These are phyloP conservation scores for Cosmorhoe ocellata DNA, from an alignment of 2,888 invertebrate species.

Conservation along the genomic window DNA sequence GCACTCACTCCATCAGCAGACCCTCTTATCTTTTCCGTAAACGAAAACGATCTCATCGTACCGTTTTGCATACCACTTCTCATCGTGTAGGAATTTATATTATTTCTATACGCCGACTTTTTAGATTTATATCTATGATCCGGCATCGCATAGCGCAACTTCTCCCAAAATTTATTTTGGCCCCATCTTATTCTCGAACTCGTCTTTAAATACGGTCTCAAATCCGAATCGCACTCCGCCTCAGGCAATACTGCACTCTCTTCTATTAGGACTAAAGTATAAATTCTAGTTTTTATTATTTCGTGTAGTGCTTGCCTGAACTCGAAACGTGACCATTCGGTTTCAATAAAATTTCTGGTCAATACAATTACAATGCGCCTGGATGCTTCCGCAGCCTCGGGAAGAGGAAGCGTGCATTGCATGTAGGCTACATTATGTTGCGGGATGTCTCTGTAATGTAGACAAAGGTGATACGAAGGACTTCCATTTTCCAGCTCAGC, in stretches of 20 bases:
- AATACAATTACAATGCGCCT: conserved; percentile 92
- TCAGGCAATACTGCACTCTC: conserved; percentile 90
- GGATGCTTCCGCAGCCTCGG: conserved; percentile 95
- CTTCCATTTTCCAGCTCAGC: conserved; percentile 92
- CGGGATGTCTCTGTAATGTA: conserved; percentile 94
- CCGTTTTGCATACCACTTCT: conserved; percentile 84
- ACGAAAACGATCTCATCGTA: conserved; percentile 83
- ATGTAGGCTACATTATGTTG: conserved; percentile 86
- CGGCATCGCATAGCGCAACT: conserved; percentile 93
- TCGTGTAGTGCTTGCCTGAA: conserved; percentile 95
- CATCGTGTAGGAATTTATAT: conserved; percentile 92
- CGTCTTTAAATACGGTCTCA: conserved; percentile 93
- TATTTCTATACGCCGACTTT: conserved; percentile 86
- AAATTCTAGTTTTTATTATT: conserved; percentile 90
- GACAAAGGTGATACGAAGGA: conserved; percentile 90
- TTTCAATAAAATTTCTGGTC: conserved; percentile 93
- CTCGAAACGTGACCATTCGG: conserved; percentile 96
- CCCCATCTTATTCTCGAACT: conserved; percentile 93
- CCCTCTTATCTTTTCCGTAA: conserved; percentile 76
- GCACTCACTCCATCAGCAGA: conserved; percentile 79
- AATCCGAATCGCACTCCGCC: conserved; percentile 92
- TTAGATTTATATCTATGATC: conserved; percentile 81
- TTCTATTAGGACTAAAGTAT: conserved; percentile 93
- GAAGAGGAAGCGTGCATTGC: conserved; percentile 87
- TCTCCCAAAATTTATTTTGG: conserved; percentile 97